These are phyloP conservation scores for Alouatta palliata DNA, from an alignment of 2,113 vertebrate species.

Conservation along the genomic window DNA sequence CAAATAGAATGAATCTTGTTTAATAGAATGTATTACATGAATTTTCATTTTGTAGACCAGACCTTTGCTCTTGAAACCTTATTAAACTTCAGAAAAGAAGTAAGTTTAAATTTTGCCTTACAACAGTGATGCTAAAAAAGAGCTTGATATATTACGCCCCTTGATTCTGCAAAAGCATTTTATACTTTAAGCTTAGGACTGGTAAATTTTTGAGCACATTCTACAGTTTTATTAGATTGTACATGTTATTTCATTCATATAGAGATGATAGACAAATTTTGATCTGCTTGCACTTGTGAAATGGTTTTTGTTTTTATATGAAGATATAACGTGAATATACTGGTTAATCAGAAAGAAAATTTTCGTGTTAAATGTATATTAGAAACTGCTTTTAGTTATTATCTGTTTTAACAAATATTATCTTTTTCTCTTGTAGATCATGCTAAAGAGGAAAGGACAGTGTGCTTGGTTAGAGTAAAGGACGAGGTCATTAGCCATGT, in stretches of 20 bases:
- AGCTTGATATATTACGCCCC: fast-evolving
- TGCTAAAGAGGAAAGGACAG: constrained; percentile 84
- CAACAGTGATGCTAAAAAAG: not conserved
- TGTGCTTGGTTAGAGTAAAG: constrained; percentile 86
- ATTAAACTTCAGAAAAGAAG: not conserved
- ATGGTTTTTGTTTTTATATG: not conserved
- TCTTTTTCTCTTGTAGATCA: constrained; percentile 84
- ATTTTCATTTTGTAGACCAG: not conserved
- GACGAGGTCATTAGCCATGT: constrained; percentile 90
- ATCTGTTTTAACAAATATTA: not conserved
- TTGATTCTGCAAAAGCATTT: not conserved
- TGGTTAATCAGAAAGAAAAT: not conserved
- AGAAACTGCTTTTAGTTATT: not conserved
- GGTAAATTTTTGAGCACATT: not conserved
- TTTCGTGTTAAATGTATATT: not conserved
- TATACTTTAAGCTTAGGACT: not conserved
- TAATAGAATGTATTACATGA: not conserved
- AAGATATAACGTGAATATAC: not conserved
- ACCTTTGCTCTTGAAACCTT: not conserved
- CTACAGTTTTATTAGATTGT: not conserved
- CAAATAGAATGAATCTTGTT: not conserved
- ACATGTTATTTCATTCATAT: not conserved
- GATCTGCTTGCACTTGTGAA: not conserved
- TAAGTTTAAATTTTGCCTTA: not conserved
- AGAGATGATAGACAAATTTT: not conserved